Evolutionary conservation across 2,113 vertebrate species (phyloP).

Genomic region (Sebastes fasciatus): DNA sequence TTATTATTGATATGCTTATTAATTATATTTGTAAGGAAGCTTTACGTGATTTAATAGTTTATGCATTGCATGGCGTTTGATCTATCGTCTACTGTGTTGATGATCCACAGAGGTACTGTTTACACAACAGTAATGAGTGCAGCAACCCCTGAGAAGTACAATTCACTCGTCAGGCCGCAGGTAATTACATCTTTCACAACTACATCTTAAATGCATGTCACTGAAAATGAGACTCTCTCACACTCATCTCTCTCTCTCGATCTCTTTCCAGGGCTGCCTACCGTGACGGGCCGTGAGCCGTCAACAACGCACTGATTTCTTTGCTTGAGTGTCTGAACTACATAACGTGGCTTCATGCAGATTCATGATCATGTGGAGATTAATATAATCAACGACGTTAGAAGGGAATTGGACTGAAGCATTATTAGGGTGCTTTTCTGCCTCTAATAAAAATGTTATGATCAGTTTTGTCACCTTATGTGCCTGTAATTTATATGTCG

Average conservation of each 20-base stretch:
- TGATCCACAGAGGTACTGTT: conserved; percentile 72
- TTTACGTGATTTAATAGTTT: not conserved
- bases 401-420: not conserved
- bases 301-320: not conserved
- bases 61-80: not conserved
- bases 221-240: not conserved
- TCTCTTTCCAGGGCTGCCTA: conserved; percentile 61
- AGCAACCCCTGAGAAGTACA: conserved; percentile 74
- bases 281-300: not conserved
- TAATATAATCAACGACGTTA: not conserved
- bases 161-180: conserved; percentile 66
- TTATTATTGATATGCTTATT: not conserved
- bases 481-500: not conserved
- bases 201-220: not conserved
- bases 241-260: not conserved
- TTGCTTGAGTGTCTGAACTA: not conserved
- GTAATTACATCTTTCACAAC: conserved; percentile 42
- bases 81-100: not conserved
- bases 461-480: not conserved
- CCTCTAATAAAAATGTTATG: not conserved
- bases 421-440: not conserved
- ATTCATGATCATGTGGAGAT: not conserved
- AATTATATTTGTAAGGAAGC: not conserved
- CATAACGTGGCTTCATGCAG: not conserved
- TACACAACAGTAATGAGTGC: conserved; percentile 85